These are phyloP conservation scores for Turdus rufiventris DNA, from an alignment of 2,113 vertebrate species.

Conservation along the genomic window DNA sequence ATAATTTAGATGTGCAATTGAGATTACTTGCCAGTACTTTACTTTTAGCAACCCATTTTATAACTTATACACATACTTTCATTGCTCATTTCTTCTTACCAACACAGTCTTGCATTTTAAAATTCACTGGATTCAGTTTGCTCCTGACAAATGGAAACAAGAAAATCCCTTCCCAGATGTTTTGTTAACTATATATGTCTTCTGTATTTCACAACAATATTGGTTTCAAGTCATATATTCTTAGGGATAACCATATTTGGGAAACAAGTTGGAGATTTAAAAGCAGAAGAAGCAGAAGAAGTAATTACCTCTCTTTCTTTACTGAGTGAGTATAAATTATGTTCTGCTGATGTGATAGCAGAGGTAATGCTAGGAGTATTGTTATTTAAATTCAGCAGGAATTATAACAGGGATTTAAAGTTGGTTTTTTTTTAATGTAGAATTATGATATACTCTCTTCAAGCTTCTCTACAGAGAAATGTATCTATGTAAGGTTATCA, in stretches of 20 bases:
- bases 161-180: neutral
- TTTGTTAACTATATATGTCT: neutral
- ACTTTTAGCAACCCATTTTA: neutral
- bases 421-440: neutral
- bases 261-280: neutral
- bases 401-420: neutral
- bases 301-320: neutral
- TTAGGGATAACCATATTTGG: neutral
- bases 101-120: neutral
- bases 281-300: neutral
- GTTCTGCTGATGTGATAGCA: neutral
- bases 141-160: neutral
- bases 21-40: neutral
- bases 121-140: neutral
- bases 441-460: neutral
- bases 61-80: neutral
- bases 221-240: neutral
- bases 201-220: neutral
- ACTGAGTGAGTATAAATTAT: neutral
- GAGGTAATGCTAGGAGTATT: neutral
- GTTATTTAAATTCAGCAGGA: neutral
- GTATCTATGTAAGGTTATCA: accelerated
- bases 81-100: neutral
- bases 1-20: neutral
- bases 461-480: neutral